Conservation (phyloP, 2,797 vertebrate species). For the Chelidonichthys spinosus region DNA sequence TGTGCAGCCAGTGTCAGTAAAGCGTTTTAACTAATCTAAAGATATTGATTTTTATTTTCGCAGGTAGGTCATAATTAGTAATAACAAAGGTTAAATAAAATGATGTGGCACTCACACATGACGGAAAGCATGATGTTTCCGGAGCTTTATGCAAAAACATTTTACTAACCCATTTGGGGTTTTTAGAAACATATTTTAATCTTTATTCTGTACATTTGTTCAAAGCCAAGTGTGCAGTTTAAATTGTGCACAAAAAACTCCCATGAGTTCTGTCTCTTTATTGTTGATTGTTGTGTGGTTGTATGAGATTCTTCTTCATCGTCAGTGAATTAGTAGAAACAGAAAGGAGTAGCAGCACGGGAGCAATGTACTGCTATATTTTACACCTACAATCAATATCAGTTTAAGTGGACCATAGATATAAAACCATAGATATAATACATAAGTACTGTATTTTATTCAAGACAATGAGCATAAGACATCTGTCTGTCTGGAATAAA, state of each 20-base stretch:
- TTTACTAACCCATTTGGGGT: constrained; percentile 18
- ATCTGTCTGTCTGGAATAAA: too few species aligned
- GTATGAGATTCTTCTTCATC: background rate
- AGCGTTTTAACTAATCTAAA: background rate
- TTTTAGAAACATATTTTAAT: constrained; percentile 11
- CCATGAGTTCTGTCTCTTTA: background rate
- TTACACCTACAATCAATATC: background rate
- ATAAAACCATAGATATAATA: too few species aligned
- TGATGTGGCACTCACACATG: constrained; percentile 29
- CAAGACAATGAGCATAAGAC: too few species aligned
- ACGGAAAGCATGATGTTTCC: constrained; percentile 45
- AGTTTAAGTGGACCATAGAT: background rate
- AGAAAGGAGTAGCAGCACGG: too few species aligned
- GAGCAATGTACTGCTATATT: too few species aligned
- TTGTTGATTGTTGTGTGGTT: too few species aligned
- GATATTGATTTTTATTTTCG: background rate
- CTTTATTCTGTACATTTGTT: constrained; percentile 7
- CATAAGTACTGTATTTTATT: too few species aligned
- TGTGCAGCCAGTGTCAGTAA: too few species aligned
- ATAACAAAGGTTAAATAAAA: background rate
- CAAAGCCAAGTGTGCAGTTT: constrained; percentile 17
- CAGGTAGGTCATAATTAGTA: background rate
- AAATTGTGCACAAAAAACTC: constrained; percentile 22
- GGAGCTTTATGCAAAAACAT: constrained; percentile 27
- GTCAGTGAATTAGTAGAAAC: too few species aligned